Evolutionary conservation across 64 coral and sea anemone species (phyloP), one percentile per base, ranked within the genome.

Genomic region (Actinia tenebrosa): DNA sequence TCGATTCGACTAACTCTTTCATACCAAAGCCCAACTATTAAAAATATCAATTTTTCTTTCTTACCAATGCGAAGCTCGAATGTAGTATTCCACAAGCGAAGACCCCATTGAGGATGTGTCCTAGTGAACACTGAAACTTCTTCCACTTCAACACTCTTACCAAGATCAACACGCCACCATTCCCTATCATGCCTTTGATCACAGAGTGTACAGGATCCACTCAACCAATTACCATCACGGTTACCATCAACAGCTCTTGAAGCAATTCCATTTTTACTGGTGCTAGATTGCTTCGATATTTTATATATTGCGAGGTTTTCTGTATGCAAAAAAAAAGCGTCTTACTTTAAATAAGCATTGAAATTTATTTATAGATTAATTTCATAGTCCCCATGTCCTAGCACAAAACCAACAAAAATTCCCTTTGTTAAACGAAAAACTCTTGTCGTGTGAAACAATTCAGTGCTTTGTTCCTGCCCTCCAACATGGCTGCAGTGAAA

Each of bases 241-340:
- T 75, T 75, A 75, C 69, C 69, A 30, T 75, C 69, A 75, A 75
- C 69, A 75, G 69, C 69, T 30, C 69, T 27, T 75, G 69, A 75
- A 75, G 69, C 69, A 75, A 42, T 30, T 10, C 69, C 69, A 14
- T 11, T 75, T 0, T 42, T 3, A 14, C 2, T 13, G 3, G 27
- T 75, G 69, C 23, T 30, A 75, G 69, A 75, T 75, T 75, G 69
- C 26, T n/a, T 15, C 42, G 69, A 10, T 75, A 26, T n/a, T 42
- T 75, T 75, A 8, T 75, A 42, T 4, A 75, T 10, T 42, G 69
- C 69, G 10, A 75, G 13, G 26, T 75, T 75, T 15, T 75, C 69
- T 75, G 25, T 75, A 23, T 23, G n/a, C 9, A 3, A 30, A 75
- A 75, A 2, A 2, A 26, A 75, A 13, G 42, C 37, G 19, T 66